These are phyloP conservation scores for Euura lappo DNA, from an alignment of 1,140 invertebrate species.

Conservation along the genomic window DNA sequence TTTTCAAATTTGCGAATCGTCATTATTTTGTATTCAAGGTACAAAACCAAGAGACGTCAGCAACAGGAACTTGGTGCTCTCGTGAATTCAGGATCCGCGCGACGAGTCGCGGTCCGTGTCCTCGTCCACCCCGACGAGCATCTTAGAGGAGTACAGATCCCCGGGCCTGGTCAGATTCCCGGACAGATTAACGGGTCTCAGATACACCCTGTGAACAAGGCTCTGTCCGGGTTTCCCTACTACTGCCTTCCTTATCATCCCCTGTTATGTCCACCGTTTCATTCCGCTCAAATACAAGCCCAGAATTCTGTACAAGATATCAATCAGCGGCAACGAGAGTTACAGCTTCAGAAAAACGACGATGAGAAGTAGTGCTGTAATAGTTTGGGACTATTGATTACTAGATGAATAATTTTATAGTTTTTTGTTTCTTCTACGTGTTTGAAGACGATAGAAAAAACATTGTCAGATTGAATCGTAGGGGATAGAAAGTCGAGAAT, in stretches of 20 bases:
- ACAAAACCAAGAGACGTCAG: slow-evolving; percentile 58
- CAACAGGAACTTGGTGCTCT: slow-evolving; percentile 57
- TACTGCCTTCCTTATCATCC: slow-evolving; percentile 59
- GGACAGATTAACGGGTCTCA: slow-evolving; percentile 49
- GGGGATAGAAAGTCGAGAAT: too few species aligned
- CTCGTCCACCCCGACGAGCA: slow-evolving; percentile 57
- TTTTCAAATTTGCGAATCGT: neutral
- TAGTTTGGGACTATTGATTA: neutral
- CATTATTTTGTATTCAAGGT: slow-evolving; percentile 34
- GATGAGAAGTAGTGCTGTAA: slow-evolving; percentile 33
- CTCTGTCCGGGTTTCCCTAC: slow-evolving; percentile 55
- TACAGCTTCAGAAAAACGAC: slow-evolving; percentile 46
- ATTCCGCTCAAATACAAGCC: slow-evolving; percentile 51
- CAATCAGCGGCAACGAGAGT: slow-evolving; percentile 37
- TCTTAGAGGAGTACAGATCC: slow-evolving; percentile 40
- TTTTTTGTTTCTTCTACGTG: neutral
- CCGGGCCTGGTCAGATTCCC: slow-evolving; percentile 47
- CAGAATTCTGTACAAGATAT: slow-evolving; percentile 46
- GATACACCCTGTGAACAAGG: slow-evolving; percentile 52
- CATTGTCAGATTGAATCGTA: too few species aligned
- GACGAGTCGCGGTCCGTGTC: slow-evolving; percentile 55
- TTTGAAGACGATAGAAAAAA: too few species aligned
- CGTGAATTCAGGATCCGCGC: slow-evolving; percentile 53
- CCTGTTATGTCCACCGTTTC: slow-evolving; percentile 52
- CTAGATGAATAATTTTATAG: neutral